Conservation (phyloP, 92 coral and sea anemone species). For the Actinostola sp. region DNA sequence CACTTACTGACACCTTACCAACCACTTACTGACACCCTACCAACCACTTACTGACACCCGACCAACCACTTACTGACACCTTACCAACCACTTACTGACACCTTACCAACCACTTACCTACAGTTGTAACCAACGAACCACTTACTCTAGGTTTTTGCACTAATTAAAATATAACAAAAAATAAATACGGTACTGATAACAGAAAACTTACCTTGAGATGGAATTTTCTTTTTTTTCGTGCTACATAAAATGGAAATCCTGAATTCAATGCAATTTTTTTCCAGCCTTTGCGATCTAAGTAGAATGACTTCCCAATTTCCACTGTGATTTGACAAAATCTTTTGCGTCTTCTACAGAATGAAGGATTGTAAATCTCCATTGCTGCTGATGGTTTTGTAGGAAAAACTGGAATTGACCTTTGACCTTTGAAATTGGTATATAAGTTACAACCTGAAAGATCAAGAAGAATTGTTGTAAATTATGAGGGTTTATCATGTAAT, state of each 20-base stretch:
- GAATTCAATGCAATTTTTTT: neutral
- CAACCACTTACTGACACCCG: too few species aligned
- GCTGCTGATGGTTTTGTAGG: neutral
- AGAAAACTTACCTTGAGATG: neutral
- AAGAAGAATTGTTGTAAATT: neutral
- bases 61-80: too few species aligned
- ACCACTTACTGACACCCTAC: too few species aligned
- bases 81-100: too few species aligned
- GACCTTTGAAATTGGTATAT: neutral
- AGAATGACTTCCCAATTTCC: neutral
- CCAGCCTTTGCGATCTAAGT: slow-evolving; percentile 5
- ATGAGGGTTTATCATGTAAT: too few species aligned
- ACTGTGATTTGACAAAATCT: slow-evolving; percentile 11
- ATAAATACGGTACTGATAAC: too few species aligned
- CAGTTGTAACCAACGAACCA: too few species aligned
- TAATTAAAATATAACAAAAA: too few species aligned
- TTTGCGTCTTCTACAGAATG: neutral
- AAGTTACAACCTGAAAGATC: slow-evolving; percentile 11
- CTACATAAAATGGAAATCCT: slow-evolving; percentile 13
- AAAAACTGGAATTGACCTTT: neutral
- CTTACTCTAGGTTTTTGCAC: too few species aligned
- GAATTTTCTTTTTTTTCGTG: neutral
- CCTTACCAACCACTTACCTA: too few species aligned
- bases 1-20: too few species aligned
- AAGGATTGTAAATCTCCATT: neutral